Evolutionary conservation across 2,113 vertebrate genomes (phyloP), one percentile per base, ranked within the genome.

Genomic region (Vombatus ursinus): DNA sequence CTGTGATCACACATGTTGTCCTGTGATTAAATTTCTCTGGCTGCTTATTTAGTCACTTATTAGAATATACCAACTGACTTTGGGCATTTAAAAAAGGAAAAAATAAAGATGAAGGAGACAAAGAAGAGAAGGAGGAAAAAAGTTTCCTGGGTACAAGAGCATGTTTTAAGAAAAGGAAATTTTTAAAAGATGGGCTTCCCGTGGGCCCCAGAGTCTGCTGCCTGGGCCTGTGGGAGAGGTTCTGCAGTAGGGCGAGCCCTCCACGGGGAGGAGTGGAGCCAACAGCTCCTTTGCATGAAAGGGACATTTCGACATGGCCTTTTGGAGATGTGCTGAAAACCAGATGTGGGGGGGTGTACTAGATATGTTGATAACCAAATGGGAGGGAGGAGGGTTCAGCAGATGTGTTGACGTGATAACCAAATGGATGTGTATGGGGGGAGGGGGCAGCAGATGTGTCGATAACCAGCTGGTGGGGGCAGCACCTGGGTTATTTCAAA

Each of bases 1-100:
- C 96, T 97, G 92, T 95, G 96, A 98, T 97, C 28, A 1, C 96
- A 94, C 95, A 97, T 3, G 95, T 96, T 96, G 95, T 7, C 95
- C 4, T 68, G 23, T 37, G 95, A 96, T 97, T 95, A 23, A 26
- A 25, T 25, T 11, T 93, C 96, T 97, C 92, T 93, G 19, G 97
- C 96, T 91, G 94, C 91, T 97, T 84, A 84, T 95, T 94, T 92
- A 68, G 94, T 91, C 93, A 47, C 96, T 97, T 94, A 19, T 16
- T 16, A 57, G 94, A 96, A 97, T 94, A 95, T 1, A 49, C 54
- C 95, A 61, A 24, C 50, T 90, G 61, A 7, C 57, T 94, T 68
- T 28, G 93, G 94, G 50, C 91, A 91, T 0, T 92, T 48, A 91
- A 89, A 95, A 54, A 50, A 57, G 93, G 54, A 14, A 50, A 37